These are phyloP conservation scores for Pholis gunnellus DNA, from an alignment of 2,113 vertebrate species.

Conservation along the genomic window DNA sequence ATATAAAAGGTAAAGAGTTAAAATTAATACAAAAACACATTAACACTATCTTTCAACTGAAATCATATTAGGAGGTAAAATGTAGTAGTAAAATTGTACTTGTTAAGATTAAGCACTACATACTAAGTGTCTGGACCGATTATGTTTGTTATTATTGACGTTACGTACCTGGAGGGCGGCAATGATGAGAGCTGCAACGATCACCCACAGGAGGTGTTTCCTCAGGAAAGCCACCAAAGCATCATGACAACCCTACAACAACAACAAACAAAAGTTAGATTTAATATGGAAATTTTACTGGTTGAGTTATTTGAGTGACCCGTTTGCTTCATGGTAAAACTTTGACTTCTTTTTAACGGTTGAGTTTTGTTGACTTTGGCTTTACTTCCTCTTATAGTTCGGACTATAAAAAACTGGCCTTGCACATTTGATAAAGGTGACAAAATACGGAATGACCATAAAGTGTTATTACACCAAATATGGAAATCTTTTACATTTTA, in stretches of 20 bases:
- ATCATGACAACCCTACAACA: conserved; percentile 85
- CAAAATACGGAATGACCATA: neutral
- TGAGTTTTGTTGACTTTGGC: neutral
- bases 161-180: conserved; percentile 90
- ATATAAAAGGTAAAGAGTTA: neutral
- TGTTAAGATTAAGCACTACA: neutral
- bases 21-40: neutral
- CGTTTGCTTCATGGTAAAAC: neutral
- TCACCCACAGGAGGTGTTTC: conserved; percentile 83
- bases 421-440: neutral
- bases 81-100: neutral
- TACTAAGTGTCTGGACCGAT: neutral
- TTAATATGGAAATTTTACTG: neutral
- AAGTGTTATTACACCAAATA: neutral
- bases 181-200: conserved; percentile 87
- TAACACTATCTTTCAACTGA: neutral
- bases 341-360: neutral
- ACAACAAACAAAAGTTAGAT: neutral
- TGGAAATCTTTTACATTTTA: neutral
- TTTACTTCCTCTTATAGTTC: neutral
- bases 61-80: neutral
- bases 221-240: conserved; percentile 74
- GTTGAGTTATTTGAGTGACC: neutral
- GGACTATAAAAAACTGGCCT: neutral
- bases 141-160: neutral